Percentiles rank a stretch among this genome's conserved stretches.
Evolutionary conservation across 2,888 invertebrate genomes (phyloP).

Genomic region (Homarus gammarus): DNA sequence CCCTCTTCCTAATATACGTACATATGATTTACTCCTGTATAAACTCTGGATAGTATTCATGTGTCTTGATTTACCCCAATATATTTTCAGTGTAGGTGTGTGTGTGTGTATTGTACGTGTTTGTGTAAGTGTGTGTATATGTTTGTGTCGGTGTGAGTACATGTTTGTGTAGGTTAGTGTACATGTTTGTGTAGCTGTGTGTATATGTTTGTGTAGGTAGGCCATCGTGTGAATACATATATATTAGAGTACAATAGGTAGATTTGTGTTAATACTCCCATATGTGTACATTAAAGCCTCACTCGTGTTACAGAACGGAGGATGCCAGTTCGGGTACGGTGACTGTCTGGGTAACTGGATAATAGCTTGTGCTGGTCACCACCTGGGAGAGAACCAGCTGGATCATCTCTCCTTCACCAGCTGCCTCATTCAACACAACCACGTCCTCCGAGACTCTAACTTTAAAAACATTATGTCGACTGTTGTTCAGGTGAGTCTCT

Average conservation of each 20-base stretch:
- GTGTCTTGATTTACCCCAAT: no score
- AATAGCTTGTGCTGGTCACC: conserved; percentile 11
- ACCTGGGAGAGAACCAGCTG: background rate
- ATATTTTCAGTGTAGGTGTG: no score
- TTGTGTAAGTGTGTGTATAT: background rate
- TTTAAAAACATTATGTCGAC: conserved; percentile 18
- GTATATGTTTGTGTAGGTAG: background rate
- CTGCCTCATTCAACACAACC: conserved; percentile 28
- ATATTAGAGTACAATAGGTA: background rate
- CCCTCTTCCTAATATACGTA: no score
- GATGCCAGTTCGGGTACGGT: conserved; percentile 34
- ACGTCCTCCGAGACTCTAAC: background rate
- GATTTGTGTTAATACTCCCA: background rate
- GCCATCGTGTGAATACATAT: no score
- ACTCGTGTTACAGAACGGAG: conserved; percentile 5
- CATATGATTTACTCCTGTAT: no score
- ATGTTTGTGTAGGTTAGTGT: background rate
- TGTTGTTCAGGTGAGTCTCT: conserved; percentile 11
- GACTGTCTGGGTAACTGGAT: conserved; percentile 52
- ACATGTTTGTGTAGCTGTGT: no score
- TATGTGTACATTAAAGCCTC: background rate
- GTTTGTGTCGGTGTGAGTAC: conserved; percentile 13
- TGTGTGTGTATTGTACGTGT: no score
- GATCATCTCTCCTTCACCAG: conserved; percentile 40
- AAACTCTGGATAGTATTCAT: no score